Evolutionary conservation across 1,140 invertebrate species (phyloP), one percentile per base, ranked within the genome.

Genomic region (Luehdorfia chinensis): DNA sequence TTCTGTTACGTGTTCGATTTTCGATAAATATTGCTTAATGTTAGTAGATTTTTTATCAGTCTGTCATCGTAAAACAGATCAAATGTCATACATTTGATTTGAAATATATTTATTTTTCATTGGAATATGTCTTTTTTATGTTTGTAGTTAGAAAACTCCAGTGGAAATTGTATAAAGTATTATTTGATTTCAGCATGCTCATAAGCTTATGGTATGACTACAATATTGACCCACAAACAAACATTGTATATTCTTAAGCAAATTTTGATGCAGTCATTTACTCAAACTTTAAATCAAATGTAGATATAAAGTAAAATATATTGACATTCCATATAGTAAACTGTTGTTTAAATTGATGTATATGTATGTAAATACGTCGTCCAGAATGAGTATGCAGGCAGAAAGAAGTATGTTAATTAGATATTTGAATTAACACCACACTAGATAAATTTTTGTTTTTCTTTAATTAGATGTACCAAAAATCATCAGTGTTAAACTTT

Each of bases 71-170:
- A 66, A 75, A 75, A 62, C 78, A 76, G 74, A 76, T 85, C 81
- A 85, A 84, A 85, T 85, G 81, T 85, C 77, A 83, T 85, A 85
- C 81, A 85, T 85, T 85, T 85, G 81, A 79, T 83, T 83, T 83
- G 81, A 83, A 85, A 85, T 85, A 83, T 85, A 85, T 83, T 83
- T 85, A 85, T 83, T 85, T 85, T 78, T 77, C 68, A 83, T 81
- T 80, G 70, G 70, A 75, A 80, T 68, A 66, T 80, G 81, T 83
- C 81, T 85, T 85, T 83, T 84, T 84, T 65, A 81, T 75, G 80
- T 66, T 84, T 81, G 81, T 83, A 85, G 78, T 77, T 83, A 83
- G 77, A 67, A 66, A 67, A 73, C 67, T 71, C 75, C 81, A 77
- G 68, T 83, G 71, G 64, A 58, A 71, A 61, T 65, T 75, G 66